Percentiles rank a stretch among this genome's conserved stretches.
Conservation (phyloP, 2,113 vertebrate species). For the Spheniscus mendiculus region DNA sequence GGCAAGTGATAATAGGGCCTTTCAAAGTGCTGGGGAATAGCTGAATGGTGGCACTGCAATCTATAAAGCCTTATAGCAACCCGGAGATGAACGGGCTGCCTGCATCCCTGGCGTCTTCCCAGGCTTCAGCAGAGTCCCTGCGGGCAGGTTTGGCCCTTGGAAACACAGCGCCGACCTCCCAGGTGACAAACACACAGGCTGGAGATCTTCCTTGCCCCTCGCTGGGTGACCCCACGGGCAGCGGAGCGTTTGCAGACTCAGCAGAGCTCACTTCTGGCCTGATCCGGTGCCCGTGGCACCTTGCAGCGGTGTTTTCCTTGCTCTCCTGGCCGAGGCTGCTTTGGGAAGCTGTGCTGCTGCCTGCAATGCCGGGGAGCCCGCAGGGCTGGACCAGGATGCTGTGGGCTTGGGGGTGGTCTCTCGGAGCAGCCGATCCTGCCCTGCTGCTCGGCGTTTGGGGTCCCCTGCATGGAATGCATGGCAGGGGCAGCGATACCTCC, state of each 20-base stretch:
- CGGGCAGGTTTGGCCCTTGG: background rate
- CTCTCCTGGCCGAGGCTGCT: background rate
- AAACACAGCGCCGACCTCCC: background rate
- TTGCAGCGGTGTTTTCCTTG: background rate
- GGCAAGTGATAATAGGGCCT: background rate
- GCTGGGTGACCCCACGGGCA: rapidly evolving
- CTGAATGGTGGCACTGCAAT: background rate
- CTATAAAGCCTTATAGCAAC: background rate
- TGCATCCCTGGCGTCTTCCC: background rate
- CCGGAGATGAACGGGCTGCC: background rate
- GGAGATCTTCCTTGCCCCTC: background rate
- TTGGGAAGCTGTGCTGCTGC: background rate
- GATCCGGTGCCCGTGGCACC: rapidly evolving
- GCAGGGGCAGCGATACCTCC: rapidly evolving
- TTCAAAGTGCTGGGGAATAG: background rate
- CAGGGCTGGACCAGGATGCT: rapidly evolving
- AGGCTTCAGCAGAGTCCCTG: background rate
- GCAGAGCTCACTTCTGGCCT: background rate
- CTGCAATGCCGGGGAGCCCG: rapidly evolving
- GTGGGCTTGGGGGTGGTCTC: background rate
- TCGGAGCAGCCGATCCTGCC: background rate
- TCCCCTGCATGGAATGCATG: rapidly evolving
- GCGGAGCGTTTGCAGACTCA: rapidly evolving
- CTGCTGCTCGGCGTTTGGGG: too few relatives aligned
- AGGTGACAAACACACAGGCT: rapidly evolving